Evolutionary conservation across 2,113 vertebrate genomes (phyloP).

Genomic region (Apteryx owenii): DNA sequence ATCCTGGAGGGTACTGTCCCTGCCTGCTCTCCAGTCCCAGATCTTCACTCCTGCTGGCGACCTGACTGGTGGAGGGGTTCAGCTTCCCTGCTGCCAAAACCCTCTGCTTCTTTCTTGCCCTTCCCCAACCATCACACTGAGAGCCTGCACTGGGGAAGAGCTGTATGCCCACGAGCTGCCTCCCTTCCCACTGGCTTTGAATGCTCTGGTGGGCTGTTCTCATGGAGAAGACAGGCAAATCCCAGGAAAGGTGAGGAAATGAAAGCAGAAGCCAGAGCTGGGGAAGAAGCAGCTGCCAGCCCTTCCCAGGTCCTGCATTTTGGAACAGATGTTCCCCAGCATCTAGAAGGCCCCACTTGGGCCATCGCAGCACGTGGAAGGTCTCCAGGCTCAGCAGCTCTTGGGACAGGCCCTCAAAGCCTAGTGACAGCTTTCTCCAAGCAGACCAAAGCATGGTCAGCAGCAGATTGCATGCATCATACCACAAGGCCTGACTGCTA

Average conservation of each 20-base stretch:
- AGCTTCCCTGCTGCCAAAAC: not conserved
- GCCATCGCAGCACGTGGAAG: not conserved
- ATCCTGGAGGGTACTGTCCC: not conserved
- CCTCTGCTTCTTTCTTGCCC: not conserved
- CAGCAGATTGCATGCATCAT: too few relatives aligned
- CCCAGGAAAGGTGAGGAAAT: not conserved
- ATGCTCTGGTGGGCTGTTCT: not conserved
- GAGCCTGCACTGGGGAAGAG: rapidly evolving
- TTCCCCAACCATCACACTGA: not conserved
- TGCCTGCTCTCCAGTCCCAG: not conserved
- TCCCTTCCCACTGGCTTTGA: not conserved
- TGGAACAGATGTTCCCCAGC: not conserved
- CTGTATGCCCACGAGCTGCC: not conserved
- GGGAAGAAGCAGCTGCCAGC: not conserved
- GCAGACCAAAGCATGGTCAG: not conserved
- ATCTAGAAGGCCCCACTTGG: not conserved
- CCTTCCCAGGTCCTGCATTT: not conserved
- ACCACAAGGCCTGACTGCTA: too few relatives aligned
- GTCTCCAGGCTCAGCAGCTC: not conserved
- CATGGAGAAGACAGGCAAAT: too few relatives aligned
- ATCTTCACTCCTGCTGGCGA: not conserved
- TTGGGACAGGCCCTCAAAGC: not conserved
- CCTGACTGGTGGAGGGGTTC: not conserved
- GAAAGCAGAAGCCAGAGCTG: not conserved
- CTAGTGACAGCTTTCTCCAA: not conserved